Evolutionary conservation across 1,140 invertebrate species (phyloP), one percentile per base, ranked within the genome.

Genomic region (Thaumetopoea pityocampa): DNA sequence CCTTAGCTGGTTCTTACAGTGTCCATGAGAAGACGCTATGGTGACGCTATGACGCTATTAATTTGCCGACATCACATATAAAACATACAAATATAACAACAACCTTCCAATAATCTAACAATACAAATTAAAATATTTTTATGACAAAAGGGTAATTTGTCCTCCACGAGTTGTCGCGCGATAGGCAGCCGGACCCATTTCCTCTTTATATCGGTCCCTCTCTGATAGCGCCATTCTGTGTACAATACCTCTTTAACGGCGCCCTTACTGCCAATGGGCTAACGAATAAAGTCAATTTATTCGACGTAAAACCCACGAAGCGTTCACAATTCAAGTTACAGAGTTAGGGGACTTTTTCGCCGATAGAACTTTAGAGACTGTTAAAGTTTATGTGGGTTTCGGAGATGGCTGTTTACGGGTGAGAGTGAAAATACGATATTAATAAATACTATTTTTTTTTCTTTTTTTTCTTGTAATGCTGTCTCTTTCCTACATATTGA

Each of bases 271-370:
- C 18, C 45, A 61, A 73, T 54, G 52, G 56, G 35, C 66, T 66
- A 70, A 70, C 53, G 62, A 72, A 78, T 64, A 62, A 58, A 71
- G 65, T 67, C 63, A 65, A 70, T 69, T 56, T 72, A 48, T 50
- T 52, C 51, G 43, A 60, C 64, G 59, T 77, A 69, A 72, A 74
- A 76, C 70, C 73, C 62, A 43, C 29, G 49, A n/a, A 60, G 51
- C 47, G 65, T 63, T 64, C 63, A 65, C 76, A 76, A 79, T 58
- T 79, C 71, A 76, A 62, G 53, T 76, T 76, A 76, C 76, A 72
- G 69, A 74, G 69, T 74, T 69, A 55, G 46, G 56, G 62, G 63
- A 70, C 59, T 74, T 79, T 68, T 48, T 56, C 47, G 45, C 4
- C 32, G 49, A 45, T 48, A 45, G 44, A 45, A 37, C 42, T 47